A percentile compares a stretch with the other conserved stretches of the same genome.
Conservation (phyloP, 2,888 invertebrate genomes). For the Pteria penguin region DNA sequence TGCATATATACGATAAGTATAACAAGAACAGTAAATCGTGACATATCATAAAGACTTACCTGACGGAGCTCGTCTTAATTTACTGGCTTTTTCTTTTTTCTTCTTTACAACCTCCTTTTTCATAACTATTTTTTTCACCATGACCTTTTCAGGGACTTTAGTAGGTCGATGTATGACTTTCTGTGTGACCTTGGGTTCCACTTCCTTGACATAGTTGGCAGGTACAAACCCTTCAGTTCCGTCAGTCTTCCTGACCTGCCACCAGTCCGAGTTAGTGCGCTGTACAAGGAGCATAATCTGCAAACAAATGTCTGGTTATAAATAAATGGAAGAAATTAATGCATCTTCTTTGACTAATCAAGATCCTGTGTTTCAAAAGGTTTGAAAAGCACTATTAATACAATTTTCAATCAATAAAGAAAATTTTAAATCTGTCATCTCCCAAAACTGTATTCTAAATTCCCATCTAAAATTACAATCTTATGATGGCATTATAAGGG, state of each 20-base stretch:
- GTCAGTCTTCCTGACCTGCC: conserved; percentile 96
- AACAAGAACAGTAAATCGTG: too few species aligned
- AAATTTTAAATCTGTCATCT: too few species aligned
- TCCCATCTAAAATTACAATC: too few species aligned
- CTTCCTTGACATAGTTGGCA: conserved; percentile 95
- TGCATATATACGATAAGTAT: too few species aligned
- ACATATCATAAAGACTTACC: conserved; percentile 54
- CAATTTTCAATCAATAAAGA: too few species aligned
- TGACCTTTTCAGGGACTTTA: conserved; percentile 89
- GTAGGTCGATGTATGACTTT: conserved; percentile 87
- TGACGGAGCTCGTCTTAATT: conserved; percentile 77
- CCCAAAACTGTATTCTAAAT: too few species aligned
- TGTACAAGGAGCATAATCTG: conserved; percentile 92
- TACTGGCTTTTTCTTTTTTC: conserved; percentile 81
- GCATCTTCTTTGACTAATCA: too few species aligned
- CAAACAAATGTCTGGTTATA: too few species aligned
- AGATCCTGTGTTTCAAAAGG: too few species aligned
- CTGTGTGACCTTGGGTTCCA: conserved; percentile 87
- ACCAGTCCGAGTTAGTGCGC: conserved; percentile 98
- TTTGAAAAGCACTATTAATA: too few species aligned
- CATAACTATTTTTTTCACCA: conserved; percentile 88
- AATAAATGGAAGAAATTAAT: too few species aligned
- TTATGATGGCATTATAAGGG: too few species aligned
- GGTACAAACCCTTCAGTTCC: conserved; percentile 98
- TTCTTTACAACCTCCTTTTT: conserved; percentile 86